Conservation (phyloP, 2,113 vertebrate genomes). For the Centropus bengalensis region DNA sequence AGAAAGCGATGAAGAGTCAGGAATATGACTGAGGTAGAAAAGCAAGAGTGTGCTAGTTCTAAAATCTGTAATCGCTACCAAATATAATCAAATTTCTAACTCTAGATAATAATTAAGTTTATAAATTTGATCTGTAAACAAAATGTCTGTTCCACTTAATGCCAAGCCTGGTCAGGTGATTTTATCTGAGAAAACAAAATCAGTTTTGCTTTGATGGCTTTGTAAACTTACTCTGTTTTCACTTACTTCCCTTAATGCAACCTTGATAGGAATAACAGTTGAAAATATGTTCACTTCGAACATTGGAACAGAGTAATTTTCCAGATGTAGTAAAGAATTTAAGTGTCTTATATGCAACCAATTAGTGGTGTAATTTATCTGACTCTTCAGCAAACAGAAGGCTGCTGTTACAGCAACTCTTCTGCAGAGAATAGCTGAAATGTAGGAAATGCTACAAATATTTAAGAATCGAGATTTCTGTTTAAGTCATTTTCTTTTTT, state of each 20-base stretch:
- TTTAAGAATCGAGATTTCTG: background rate
- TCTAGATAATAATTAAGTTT: background rate
- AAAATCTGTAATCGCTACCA: background rate
- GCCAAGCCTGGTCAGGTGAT: background rate
- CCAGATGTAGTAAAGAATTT: background rate
- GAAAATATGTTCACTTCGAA: background rate
- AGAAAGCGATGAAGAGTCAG: background rate
- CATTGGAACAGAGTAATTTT: background rate
- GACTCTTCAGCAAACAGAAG: constrained; percentile 10
- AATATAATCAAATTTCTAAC: background rate
- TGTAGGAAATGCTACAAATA: background rate
- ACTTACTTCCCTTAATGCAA: background rate
- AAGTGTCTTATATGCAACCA: background rate
- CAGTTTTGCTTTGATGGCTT: background rate
- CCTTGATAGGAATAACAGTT: background rate
- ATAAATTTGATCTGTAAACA: background rate
- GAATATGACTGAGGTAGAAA: background rate
- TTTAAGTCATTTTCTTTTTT: background rate
- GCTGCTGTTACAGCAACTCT: background rate
- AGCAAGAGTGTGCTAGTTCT: background rate
- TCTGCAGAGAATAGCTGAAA: background rate
- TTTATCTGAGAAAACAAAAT: constrained; percentile 11
- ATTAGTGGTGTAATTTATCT: constrained; percentile 36
- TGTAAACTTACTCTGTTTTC: background rate
- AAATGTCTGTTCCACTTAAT: background rate